Evolutionary conservation across 2,797 vertebrate genomes (phyloP).

Genomic region (Loriculus beryllinus): DNA sequence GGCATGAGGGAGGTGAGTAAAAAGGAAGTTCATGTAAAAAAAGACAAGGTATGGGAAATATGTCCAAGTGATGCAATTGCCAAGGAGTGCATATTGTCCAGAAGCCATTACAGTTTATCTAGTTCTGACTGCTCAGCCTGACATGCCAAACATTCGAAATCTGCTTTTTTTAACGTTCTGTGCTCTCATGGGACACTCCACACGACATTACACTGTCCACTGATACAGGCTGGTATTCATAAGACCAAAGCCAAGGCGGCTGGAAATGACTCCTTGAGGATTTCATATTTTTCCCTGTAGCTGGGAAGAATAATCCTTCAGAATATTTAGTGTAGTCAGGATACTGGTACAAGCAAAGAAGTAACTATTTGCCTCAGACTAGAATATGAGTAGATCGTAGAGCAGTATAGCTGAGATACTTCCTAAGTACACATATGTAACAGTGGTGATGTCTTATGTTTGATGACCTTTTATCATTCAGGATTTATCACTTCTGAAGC

Average conservation of each 20-base stretch:
- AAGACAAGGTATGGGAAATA: neutral
- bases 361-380: neutral
- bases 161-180: neutral
- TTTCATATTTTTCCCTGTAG: neutral
- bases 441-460: fast-evolving
- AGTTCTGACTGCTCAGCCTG: neutral
- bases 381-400: neutral
- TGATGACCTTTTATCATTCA: neutral
- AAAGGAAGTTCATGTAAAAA: neutral
- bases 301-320: neutral
- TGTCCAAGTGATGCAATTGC: neutral
- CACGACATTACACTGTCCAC: neutral
- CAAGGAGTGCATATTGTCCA: neutral
- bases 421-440: neutral
- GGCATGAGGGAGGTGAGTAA: neutral
- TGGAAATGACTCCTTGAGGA: neutral
- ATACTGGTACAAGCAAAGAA: neutral
- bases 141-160: neutral
- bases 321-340: neutral
- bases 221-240: neutral
- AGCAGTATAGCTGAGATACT: neutral
- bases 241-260: neutral
- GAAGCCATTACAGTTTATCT: neutral
- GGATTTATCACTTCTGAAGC: neutral
- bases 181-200: neutral